Percentiles rank a stretch among this genome's conserved stretches.
Evolutionary conservation across 2,888 invertebrate species (phyloP).

Genomic region (Temnothorax unifasciatus): DNA sequence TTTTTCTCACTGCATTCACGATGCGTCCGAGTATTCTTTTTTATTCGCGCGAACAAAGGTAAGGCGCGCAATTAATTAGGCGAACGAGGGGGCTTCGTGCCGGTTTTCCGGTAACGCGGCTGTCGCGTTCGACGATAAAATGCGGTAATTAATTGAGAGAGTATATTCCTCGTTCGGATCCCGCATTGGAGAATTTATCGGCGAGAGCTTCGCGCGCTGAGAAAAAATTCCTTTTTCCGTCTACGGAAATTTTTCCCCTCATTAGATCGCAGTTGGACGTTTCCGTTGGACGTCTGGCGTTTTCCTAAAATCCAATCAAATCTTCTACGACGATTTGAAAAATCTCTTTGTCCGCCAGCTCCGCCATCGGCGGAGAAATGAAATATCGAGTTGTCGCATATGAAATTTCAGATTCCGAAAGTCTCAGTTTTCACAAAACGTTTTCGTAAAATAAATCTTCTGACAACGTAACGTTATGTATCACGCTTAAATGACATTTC

Average conservation of each 20-base stretch:
- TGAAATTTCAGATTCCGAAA: background rate
- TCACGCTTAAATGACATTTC: background rate
- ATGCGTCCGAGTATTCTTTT: slow-evolving; percentile 31
- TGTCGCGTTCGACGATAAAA: slow-evolving; percentile 72
- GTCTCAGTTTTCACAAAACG: slow-evolving; percentile 6
- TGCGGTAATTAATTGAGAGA: slow-evolving; percentile 76
- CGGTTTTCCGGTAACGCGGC: slow-evolving; percentile 21
- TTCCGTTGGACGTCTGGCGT: slow-evolving; percentile 46
- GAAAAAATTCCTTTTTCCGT: slow-evolving; percentile 52
- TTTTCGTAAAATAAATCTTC: slow-evolving; percentile 10
- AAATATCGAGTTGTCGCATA: background rate
- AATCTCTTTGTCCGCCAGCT: background rate
- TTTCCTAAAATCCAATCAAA: slow-evolving; percentile 33
- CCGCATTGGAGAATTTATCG: slow-evolving; percentile 66
- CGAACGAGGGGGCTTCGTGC: slow-evolving; percentile 56
- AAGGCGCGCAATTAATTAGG: slow-evolving; percentile 66
- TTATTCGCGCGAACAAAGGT: slow-evolving; percentile 31
- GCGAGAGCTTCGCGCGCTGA: background rate
- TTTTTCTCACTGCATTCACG: background rate
- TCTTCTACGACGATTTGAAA: slow-evolving; percentile 5
- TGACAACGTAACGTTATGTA: background rate
- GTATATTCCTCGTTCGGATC: slow-evolving; percentile 17
- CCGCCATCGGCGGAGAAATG: background rate
- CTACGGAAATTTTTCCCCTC: slow-evolving; percentile 60
- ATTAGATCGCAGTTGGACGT: slow-evolving; percentile 61